These are phyloP conservation scores for Drosophila murphyi DNA, from an alignment of 1,140 invertebrate species.

Conservation along the genomic window DNA sequence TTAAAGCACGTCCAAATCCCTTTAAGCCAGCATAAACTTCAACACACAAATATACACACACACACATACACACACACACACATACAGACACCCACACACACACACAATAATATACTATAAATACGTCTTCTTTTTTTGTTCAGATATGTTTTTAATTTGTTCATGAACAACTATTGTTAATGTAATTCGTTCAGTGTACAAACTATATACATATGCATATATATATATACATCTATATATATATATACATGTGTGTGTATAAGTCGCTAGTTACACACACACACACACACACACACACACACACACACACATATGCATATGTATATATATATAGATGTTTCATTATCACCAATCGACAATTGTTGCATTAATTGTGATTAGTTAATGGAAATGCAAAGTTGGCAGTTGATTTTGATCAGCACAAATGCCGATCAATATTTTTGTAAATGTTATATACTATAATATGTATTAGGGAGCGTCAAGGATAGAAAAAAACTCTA, in stretches of 20 bases:
- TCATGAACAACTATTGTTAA: not conserved
- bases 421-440: constrained; percentile 33
- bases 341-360: not conserved
- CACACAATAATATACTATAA: not conserved
- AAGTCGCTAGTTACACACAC: not conserved
- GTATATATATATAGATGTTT: not conserved
- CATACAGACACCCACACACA: constrained; percentile 8
- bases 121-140: constrained; percentile 2
- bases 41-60: constrained; percentile 5
- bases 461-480: constrained; percentile 8
- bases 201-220: not conserved
- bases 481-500: constrained; percentile 10
- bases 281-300: too few relatives aligned
- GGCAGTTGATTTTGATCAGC: not conserved
- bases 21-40: constrained; percentile 59
- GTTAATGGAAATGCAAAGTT: not conserved
- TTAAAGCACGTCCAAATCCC: constrained; percentile 83
- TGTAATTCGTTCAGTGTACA: not conserved
- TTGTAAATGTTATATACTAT: constrained; percentile 44
- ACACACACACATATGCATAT: not conserved
- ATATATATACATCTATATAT: not conserved
- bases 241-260: not conserved
- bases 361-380: not conserved
- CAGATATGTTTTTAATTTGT: constrained; percentile 1
- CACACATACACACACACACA: constrained; percentile 20